These are phyloP conservation scores for Rousettus leschenaultii DNA, from an alignment of 2,113 vertebrate species.

Conservation along the genomic window DNA sequence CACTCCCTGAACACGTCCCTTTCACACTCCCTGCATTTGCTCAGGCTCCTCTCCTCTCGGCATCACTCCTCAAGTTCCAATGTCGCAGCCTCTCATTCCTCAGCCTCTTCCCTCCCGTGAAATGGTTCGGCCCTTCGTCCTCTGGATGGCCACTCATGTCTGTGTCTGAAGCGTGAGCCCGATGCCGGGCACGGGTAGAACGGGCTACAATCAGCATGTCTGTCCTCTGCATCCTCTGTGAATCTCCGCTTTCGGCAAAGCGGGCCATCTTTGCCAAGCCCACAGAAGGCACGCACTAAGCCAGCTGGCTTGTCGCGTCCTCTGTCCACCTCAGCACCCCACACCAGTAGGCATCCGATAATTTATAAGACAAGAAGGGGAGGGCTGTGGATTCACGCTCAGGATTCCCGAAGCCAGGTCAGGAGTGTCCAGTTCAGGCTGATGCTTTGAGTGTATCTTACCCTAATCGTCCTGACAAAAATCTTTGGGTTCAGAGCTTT, in stretches of 20 bases:
- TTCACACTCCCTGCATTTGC: neutral
- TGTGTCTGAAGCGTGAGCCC: neutral
- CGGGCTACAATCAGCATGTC: neutral
- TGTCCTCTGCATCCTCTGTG: neutral
- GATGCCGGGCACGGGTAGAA: neutral
- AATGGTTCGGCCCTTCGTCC: neutral
- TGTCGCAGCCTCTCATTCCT: neutral
- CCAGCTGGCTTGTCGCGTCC: neutral
- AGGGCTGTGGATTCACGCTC: neutral
- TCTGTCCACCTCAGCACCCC: neutral
- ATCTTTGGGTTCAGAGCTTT: constrained; percentile 1
- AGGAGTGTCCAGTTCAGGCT: neutral
- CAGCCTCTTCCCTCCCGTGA: neutral
- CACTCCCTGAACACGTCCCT: neutral
- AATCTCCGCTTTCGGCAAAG: neutral
- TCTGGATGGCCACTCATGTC: neutral
- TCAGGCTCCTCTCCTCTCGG: neutral
- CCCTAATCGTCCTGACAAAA: neutral
- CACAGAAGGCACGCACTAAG: neutral
- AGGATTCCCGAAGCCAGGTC: neutral
- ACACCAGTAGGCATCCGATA: neutral
- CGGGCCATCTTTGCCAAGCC: neutral
- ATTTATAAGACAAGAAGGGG: neutral
- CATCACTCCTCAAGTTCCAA: neutral
- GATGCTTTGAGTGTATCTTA: neutral